phyloP scores from a whole-genome alignment of 2,888 invertebrate genomes.

The Craniophora ligustri region DNA sequence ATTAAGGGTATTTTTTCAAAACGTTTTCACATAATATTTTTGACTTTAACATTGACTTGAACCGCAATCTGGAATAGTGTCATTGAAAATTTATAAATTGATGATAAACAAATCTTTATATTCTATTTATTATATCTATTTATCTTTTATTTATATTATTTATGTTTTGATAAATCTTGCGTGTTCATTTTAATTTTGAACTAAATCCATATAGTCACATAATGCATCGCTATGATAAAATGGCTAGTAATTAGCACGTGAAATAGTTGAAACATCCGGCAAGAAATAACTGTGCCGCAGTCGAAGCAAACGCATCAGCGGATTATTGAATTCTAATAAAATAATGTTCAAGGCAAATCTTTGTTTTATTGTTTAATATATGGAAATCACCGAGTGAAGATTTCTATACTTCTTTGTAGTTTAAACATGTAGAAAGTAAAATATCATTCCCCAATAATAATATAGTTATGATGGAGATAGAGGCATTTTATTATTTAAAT shows the following conservation, averaged over 20 bases:
- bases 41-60: too few species aligned
- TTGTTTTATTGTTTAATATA: constrained; percentile 12
- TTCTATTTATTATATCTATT: too few species aligned
- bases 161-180: too few species aligned
- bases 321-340: constrained; percentile 47
- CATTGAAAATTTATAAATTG: too few species aligned
- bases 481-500: constrained; percentile 46
- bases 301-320: constrained; percentile 25
- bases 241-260: constrained; percentile 56
- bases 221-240: constrained; percentile 48
- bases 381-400: constrained; percentile 21
- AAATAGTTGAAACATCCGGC: constrained; percentile 61
- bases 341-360: neutral
- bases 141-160: too few species aligned
- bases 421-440: constrained; percentile 39
- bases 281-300: constrained; percentile 48
- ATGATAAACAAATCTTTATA: too few species aligned
- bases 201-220: constrained; percentile 18
- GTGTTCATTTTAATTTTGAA: constrained; percentile 7
- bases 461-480: constrained; percentile 38
- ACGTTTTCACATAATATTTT: too few species aligned
- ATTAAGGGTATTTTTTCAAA: too few species aligned
- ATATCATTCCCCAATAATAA: constrained; percentile 38
- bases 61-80: too few species aligned
- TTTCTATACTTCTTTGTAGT: constrained; percentile 43